A percentile compares a stretch with the other conserved stretches of the same genome.
Conservation (phyloP, 1,140 invertebrate genomes). For the Steinernema feltiae region DNA sequence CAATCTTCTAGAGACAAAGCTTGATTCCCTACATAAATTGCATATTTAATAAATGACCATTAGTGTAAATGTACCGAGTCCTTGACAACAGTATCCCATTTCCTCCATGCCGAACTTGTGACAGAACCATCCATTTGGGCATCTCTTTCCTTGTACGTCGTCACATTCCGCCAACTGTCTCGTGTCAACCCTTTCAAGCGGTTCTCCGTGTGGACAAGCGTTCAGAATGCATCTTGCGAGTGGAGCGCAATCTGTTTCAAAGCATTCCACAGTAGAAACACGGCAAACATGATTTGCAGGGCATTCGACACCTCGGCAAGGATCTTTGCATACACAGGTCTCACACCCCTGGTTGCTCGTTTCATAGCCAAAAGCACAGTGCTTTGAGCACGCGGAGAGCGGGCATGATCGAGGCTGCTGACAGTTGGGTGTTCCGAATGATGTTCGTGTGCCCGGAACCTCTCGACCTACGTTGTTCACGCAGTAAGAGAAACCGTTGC, state of each 20-base stretch:
- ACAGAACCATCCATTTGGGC: constrained; percentile 48
- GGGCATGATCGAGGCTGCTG: constrained; percentile 41
- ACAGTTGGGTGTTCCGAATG: constrained; percentile 40
- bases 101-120: constrained; percentile 39
- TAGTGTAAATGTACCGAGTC: constrained; percentile 28
- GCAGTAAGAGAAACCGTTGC: constrained; percentile 37
- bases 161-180: constrained; percentile 33
- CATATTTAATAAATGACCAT: constrained; percentile 6
- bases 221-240: constrained; percentile 48
- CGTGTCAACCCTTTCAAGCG: constrained; percentile 32
- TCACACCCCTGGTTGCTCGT: constrained; percentile 38
- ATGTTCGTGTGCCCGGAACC: constrained; percentile 34
- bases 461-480: constrained; percentile 42
- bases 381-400: constrained; percentile 26
- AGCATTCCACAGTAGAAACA: constrained; percentile 25
- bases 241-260: constrained; percentile 34
- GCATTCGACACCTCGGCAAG: constrained; percentile 35
- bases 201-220: constrained; percentile 44
- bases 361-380: constrained; percentile 39
- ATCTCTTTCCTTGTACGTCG: constrained; percentile 26
- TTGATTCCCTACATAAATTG: constrained; percentile 17
- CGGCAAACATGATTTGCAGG: constrained; percentile 42
- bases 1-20: constrained; percentile 26
- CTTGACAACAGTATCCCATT: constrained; percentile 47
- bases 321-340: constrained; percentile 39